Evolutionary conservation across 2,113 vertebrate genomes (phyloP), one percentile per base, ranked within the genome.

Genomic region (Ascaphus truei): DNA sequence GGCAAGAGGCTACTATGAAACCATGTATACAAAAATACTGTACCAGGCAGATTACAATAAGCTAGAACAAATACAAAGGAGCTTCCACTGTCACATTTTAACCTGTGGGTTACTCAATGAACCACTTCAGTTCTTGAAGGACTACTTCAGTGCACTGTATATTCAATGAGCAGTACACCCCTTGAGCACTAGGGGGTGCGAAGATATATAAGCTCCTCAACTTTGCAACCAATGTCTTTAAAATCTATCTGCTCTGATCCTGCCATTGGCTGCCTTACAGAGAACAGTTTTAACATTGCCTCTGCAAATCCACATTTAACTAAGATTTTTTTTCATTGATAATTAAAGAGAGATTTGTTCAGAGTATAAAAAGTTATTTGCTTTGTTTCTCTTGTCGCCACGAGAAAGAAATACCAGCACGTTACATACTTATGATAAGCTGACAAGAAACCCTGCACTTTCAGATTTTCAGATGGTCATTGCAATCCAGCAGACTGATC

Each of bases 61-160:
- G 13, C 39, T 31, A 34, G 56, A 51, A 16, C 33, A 41, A 41
- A 25, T 50, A 51, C 43, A 57, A 51, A 31, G 26, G 29, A 16
- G 39, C 41, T 45, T 55, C 43, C 66, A 48, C 33, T 33, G 78
- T 33, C 48, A 66, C 62, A 66, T 51, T 65, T 45, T 57, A 65
- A 64, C 69, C 63, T 79, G 59, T 58, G 77, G 77, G 62, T 72
- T 3, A 1, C 47, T 41, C 39, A 72, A 51, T 69, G 73, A 84
- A 77, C 76, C 51, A 45, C 73, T 76, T 72, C 31, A 8, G n/a
- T 34, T 76, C 76, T 57, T 68, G 25, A 79, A 69, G 63, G 83
- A 75, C 78, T 77, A 72, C 68, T 57, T 53, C 45, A 79, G 51
- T 8, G 27, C 27, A 25, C 9, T 63, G 57, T 64, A 33, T 5